These are phyloP conservation scores for Malurus splendens DNA, from an alignment of 2,797 vertebrate species.

Conservation along the genomic window DNA sequence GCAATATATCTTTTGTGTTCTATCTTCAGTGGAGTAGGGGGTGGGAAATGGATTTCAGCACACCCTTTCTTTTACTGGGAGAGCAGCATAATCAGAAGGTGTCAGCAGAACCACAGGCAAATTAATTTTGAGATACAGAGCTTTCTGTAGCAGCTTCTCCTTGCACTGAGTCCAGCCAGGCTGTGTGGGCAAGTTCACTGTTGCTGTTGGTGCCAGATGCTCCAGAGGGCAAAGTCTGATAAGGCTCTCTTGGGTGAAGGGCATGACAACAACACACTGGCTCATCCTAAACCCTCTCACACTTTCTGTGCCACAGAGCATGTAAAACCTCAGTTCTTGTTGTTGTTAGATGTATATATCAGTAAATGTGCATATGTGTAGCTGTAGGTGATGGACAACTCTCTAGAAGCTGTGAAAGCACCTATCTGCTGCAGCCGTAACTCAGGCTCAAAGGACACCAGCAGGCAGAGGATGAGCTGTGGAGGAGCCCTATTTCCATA, in stretches of 20 bases:
- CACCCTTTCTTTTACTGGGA: not conserved
- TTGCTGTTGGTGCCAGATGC: rapidly evolving
- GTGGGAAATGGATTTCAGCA: not conserved
- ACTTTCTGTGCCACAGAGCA: not conserved
- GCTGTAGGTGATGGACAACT: not conserved
- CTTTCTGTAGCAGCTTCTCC: not conserved
- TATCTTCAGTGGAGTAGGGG: not conserved
- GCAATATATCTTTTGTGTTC: constrained; percentile 37
- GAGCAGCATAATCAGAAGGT: constrained; percentile 30
- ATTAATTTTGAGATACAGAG: not conserved
- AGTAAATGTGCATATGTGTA: not conserved
- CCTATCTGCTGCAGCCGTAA: not conserved
- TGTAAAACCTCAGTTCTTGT: not conserved
- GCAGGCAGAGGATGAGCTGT: not conserved
- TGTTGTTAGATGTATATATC: not conserved
- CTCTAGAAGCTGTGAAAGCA: not conserved
- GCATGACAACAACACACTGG: not conserved
- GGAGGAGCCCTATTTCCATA: not conserved
- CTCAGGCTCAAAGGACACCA: not conserved
- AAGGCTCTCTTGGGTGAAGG: not conserved
- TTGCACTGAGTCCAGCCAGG: rapidly evolving
- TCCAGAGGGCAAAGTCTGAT: not conserved
- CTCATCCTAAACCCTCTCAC: not conserved
- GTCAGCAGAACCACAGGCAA: constrained; percentile 45
- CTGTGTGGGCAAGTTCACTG: not conserved